Evolutionary conservation across 2,797 vertebrate species (phyloP).

Genomic region (Pantherophis vulpinus): DNA sequence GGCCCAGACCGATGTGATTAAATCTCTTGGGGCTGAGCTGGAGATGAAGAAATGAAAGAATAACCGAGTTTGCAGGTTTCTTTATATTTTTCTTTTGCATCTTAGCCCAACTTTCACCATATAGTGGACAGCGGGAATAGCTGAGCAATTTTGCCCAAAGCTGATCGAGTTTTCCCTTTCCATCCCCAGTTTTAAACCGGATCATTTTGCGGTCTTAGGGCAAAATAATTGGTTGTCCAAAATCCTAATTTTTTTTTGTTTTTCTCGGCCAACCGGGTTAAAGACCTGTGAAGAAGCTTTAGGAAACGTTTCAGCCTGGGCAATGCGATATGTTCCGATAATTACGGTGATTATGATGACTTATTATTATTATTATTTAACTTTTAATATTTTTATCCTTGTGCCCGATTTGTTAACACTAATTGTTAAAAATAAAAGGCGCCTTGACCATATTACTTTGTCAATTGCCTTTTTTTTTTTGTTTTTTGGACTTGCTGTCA

Average conservation of each 20-base stretch:
- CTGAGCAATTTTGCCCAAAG: too few relatives aligned
- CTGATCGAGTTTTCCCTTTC: too few relatives aligned
- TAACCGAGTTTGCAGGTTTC: not conserved
- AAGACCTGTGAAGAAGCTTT: not conserved
- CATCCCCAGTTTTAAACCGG: not conserved
- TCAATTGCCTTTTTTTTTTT: conserved; percentile 10
- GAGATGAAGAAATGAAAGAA: not conserved
- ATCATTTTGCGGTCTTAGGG: not conserved
- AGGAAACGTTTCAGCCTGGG: not conserved
- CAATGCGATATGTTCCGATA: not conserved
- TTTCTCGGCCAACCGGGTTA: not conserved
- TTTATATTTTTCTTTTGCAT: not conserved
- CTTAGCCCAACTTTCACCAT: not conserved
- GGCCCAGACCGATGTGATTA: not conserved
- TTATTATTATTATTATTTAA: not conserved
- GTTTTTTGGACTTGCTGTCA: conserved; percentile 39
- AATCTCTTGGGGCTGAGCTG: not conserved
- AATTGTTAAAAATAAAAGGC: conserved; percentile 76
- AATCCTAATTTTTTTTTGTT: not conserved
- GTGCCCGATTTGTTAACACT: conserved; percentile 59
- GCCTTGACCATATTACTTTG: conserved; percentile 59
- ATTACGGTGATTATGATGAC: not conserved
- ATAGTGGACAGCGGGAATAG: not conserved
- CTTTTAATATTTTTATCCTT: conserved; percentile 57
- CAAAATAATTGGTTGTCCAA: not conserved